These are phyloP conservation scores for Apogon hyalosoma DNA, from an alignment of 2,797 vertebrate species.

Conservation along the genomic window DNA sequence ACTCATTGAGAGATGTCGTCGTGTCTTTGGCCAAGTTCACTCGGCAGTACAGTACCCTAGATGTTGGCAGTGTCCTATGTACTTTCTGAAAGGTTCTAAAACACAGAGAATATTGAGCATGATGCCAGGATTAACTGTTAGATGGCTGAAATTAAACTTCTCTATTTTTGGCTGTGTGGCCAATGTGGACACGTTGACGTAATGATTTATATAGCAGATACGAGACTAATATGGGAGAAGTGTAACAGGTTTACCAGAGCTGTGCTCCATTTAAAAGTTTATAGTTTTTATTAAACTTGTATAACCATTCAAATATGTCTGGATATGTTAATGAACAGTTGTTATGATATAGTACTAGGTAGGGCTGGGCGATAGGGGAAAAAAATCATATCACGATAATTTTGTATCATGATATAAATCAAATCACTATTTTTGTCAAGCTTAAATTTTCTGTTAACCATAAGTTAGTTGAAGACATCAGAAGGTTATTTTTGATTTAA, in stretches of 20 bases:
- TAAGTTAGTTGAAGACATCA: too few species aligned
- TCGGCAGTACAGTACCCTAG: not conserved
- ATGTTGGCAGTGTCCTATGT: constrained; percentile 8
- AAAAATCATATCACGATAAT: too few species aligned
- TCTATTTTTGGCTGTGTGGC: constrained; percentile 31
- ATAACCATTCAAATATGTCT: not conserved
- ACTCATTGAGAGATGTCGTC: constrained; percentile 3
- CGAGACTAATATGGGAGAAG: constrained; percentile 5
- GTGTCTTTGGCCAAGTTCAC: constrained; percentile 7
- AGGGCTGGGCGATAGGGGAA: too few species aligned
- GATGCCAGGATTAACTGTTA: constrained; percentile 50
- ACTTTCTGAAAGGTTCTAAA: constrained; percentile 35
- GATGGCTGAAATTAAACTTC: constrained; percentile 47
- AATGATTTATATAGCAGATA: constrained; percentile 26
- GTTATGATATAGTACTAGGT: too few species aligned
- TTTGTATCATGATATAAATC: too few species aligned
- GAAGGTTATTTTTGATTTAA: too few species aligned
- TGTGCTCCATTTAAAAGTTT: not conserved
- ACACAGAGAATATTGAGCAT: constrained; percentile 41
- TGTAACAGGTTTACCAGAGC: not conserved
- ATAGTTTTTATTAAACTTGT: not conserved
- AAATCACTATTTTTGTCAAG: too few species aligned
- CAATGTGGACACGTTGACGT: constrained; percentile 24
- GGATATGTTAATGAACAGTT: not conserved
- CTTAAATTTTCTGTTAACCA: too few species aligned